phyloP scores from a whole-genome alignment of 2,113 vertebrate genomes.

The Campylorhamphus procurvoides region DNA sequence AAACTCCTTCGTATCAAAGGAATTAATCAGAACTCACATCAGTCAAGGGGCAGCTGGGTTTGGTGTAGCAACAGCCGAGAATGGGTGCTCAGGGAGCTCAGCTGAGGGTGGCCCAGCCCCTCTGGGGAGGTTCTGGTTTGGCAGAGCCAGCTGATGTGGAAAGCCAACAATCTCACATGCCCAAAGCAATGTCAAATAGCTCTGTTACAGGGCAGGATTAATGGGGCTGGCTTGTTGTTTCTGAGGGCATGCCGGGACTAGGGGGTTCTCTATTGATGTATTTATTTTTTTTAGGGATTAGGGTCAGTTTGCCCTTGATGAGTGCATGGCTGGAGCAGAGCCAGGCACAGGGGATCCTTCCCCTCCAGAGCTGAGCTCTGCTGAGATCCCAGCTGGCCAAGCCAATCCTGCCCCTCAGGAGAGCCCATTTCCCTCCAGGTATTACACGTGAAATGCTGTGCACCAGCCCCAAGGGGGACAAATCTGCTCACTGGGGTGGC shows the following conservation, averaged over 20 bases:
- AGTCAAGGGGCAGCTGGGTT: not conserved
- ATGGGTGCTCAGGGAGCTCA: not conserved
- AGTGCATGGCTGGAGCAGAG: rapidly evolving
- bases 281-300: not conserved
- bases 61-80: not conserved
- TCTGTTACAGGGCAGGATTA: not conserved
- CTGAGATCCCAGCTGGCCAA: not conserved
- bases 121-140: not conserved
- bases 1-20: not conserved
- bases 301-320: not conserved
- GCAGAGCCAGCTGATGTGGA: not conserved
- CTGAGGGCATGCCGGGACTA: not conserved
- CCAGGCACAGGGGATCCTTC: not conserved
- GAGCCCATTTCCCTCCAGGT: not conserved
- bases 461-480: not conserved
- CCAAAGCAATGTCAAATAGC: not conserved
- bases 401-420: not conserved
- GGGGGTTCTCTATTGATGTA: not conserved
- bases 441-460: not conserved
- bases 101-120: not conserved
- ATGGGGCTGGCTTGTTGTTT: not conserved
- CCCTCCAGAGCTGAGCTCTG: not conserved
- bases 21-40: not conserved
- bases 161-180: not conserved
- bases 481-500: not conserved